These are phyloP conservation scores for Drosophila ercepeae DNA, from an alignment of 1,140 invertebrate genomes.

Conservation along the genomic window DNA sequence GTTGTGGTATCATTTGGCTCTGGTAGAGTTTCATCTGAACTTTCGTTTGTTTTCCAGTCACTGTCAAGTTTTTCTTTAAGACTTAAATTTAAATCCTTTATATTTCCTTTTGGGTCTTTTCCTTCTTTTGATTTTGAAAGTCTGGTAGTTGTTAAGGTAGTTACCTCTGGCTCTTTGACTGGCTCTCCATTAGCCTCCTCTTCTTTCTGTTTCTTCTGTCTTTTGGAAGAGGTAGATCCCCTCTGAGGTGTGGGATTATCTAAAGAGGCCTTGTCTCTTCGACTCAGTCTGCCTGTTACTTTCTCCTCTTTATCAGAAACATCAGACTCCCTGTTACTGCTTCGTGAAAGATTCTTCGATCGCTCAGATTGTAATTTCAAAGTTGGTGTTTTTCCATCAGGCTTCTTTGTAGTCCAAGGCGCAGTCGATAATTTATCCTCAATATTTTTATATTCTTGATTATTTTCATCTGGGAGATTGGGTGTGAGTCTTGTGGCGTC, in stretches of 20 bases:
- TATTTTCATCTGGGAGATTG: background rate
- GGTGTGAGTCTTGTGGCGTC: background rate
- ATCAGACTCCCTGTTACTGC: background rate
- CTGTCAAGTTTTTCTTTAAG: background rate
- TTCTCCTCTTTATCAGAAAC: background rate
- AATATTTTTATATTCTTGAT: background rate
- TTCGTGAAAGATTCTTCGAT: background rate
- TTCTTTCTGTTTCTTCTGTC: background rate
- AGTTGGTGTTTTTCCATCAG: background rate
- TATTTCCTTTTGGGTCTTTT: background rate
- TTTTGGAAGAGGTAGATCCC: background rate
- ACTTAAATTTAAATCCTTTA: too few species aligned
- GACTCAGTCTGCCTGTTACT: conserved; percentile 3
- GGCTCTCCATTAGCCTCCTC: background rate
- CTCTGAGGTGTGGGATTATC: background rate
- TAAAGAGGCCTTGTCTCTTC: background rate
- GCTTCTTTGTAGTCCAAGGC: background rate
- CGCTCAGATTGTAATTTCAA: background rate
- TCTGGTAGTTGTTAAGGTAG: background rate
- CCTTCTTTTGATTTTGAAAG: background rate
- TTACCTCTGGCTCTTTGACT: background rate
- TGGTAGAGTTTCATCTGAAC: background rate
- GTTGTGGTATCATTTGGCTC: background rate
- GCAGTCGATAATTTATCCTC: background rate
- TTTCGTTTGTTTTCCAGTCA: background rate